These are phyloP conservation scores for Papilio helenus DNA, from an alignment of 1,140 invertebrate species.

Conservation along the genomic window DNA sequence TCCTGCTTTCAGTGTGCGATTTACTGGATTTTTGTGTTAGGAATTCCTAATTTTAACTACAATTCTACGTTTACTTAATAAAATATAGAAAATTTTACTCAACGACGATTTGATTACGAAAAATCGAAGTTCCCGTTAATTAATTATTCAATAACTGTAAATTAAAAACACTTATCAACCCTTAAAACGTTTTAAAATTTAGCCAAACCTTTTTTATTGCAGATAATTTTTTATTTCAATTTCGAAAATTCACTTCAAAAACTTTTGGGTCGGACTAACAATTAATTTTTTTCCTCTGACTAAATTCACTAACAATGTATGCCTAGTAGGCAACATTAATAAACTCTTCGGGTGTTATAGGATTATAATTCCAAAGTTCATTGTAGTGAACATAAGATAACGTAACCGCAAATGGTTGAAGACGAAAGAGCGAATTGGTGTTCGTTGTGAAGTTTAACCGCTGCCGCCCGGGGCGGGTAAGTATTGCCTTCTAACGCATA, in stretches of 20 bases:
- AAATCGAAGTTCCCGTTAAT: too few species aligned
- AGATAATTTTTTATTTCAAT: neutral
- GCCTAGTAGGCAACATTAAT: neutral
- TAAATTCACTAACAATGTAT: neutral
- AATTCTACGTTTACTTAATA: neutral
- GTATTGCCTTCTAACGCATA: constrained; percentile 62
- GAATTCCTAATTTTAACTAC: neutral
- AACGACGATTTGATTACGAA: neutral
- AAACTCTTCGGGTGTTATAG: neutral
- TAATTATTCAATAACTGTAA: neutral
- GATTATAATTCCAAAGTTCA: neutral
- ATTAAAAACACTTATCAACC: neutral
- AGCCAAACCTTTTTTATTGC: neutral
- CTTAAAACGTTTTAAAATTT: neutral
- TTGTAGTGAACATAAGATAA: constrained; percentile 50
- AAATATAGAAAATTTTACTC: neutral
- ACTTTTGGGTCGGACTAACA: too few species aligned
- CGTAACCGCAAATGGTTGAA: constrained; percentile 65
- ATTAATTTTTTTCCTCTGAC: too few species aligned
- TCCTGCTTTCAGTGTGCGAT: constrained; percentile 24
- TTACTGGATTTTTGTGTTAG: constrained; percentile 24
- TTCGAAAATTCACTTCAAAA: too few species aligned
- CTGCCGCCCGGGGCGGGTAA: constrained; percentile 55
- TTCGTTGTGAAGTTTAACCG: constrained; percentile 67
- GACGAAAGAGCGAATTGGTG: constrained; percentile 74